Base-by-base conservation (phyloP, 2,888 invertebrate genomes). In the Alitta virens region DNA sequence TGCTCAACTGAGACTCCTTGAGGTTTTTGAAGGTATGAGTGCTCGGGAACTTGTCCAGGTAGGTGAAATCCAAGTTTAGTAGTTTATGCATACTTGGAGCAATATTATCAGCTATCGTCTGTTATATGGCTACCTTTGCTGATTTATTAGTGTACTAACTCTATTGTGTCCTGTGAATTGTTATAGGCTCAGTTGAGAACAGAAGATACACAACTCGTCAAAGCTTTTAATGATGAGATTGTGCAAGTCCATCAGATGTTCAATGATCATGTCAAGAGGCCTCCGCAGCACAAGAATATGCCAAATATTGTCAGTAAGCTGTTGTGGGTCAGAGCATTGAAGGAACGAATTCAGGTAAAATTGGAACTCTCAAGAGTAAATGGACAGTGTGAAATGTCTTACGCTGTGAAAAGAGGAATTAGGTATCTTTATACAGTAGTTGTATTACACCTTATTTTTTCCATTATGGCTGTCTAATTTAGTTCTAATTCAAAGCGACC, bases 21-120 rank as follows among this genome's bases (percentile, higher is more conserved):
- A 82, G 59, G 81, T 82, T 40, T 82, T 82, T 74, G 79, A 81
- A 55, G 80, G 81, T 12, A 77, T 80, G 67, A 80, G 80, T 66
- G 73, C 79, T 23, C 57, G 81, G 64, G 79, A 81, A 57, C 75
- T 79, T 16, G 79, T 82, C 18, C 81, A 81, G 77, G 80, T 81
- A 67, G 42, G 67, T 60, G 33, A 33, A 7, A 33, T 33, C 12
- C 33, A 7, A 12, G 12, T 33, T 5, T 12, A 33, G 7, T 7
- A 33, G 5, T 33, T 5, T 33, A 5, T 33, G 33, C 33, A 7
- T 33, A 33, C 12, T 33, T 33, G 33, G 33, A 7, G 33, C 12
- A 7, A 12, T 33, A 33, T 33, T 33, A 33, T 33, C 5, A 33
- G 33, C 33, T 33, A 5, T 33, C 12, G 33, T 33, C 33, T 33